These are phyloP conservation scores for Aphidius colemani DNA, from an alignment of 2,888 invertebrate species.

Conservation along the genomic window DNA sequence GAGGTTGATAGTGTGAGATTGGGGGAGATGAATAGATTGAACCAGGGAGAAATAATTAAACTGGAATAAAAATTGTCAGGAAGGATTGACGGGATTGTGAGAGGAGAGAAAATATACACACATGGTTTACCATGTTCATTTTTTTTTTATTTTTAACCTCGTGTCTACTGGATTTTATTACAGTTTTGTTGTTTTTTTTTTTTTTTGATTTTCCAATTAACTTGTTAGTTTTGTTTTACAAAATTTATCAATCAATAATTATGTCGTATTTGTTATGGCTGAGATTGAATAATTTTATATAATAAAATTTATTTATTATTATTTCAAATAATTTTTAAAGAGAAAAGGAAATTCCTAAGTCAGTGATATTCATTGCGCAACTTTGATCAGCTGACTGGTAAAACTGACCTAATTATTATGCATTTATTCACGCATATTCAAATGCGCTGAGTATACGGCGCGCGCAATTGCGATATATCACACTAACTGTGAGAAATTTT, in stretches of 20 bases:
- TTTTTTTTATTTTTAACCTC: slow-evolving; percentile 23
- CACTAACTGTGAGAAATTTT: slow-evolving; percentile 21
- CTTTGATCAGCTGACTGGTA: slow-evolving; percentile 57
- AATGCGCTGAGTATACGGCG: slow-evolving; percentile 52
- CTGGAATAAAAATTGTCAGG: slow-evolving; percentile 51
- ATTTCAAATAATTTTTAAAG: too few relatives aligned
- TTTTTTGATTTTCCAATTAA: slow-evolving; percentile 14
- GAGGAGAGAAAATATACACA: too few relatives aligned
- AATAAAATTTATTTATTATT: too few relatives aligned
- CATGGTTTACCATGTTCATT: too few relatives aligned
- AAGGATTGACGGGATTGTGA: slow-evolving; percentile 39
- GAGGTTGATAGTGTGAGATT: slow-evolving; percentile 17
- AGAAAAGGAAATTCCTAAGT: slow-evolving; percentile 36
- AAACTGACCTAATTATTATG: slow-evolving; percentile 62
- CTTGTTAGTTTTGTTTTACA: background rate
- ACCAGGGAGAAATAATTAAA: slow-evolving; percentile 53
- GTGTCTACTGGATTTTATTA: slow-evolving; percentile 20
- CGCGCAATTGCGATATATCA: slow-evolving; percentile 41
- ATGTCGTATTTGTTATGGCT: background rate
- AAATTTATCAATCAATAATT: slow-evolving; percentile 4
- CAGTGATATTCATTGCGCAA: slow-evolving; percentile 35
- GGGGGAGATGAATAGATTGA: slow-evolving; percentile 15
- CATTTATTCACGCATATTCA: slow-evolving; percentile 61
- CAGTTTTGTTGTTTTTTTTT: slow-evolving; percentile 19
- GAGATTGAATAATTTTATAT: too few relatives aligned